phyloP scores from a whole-genome alignment of 2,888 invertebrate genomes.

The Leptopilina syphax region DNA sequence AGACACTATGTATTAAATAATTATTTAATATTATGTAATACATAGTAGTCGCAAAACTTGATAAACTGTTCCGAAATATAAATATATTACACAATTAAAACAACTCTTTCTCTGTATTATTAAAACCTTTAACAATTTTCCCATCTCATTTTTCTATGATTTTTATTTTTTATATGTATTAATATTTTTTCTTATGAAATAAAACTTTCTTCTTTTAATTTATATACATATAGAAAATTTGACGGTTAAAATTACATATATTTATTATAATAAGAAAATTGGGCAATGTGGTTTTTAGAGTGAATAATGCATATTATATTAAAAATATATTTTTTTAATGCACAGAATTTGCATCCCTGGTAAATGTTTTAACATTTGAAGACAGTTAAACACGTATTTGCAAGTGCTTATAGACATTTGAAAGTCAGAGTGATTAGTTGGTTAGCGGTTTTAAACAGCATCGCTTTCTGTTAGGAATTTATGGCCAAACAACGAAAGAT shows the following conservation, averaged over 20 bases:
- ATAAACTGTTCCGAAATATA: slow-evolving; percentile 70
- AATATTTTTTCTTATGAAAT: too few species aligned
- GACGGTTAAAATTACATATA: too few species aligned
- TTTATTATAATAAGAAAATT: too few species aligned
- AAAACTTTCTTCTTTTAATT: too few species aligned
- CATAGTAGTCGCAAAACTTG: slow-evolving; percentile 61
- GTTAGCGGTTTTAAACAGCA: slow-evolving; percentile 53
- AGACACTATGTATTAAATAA: background rate
- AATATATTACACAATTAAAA: slow-evolving; percentile 62
- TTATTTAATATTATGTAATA: background rate
- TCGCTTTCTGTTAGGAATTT: slow-evolving; percentile 56
- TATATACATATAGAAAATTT: too few species aligned
- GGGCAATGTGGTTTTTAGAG: too few species aligned
- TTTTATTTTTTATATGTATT: too few species aligned
- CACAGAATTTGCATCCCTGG: slow-evolving; percentile 27
- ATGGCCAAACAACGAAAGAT: slow-evolving; percentile 58
- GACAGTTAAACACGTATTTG: slow-evolving; percentile 41
- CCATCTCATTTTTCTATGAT: too few species aligned
- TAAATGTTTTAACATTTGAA: slow-evolving; percentile 28
- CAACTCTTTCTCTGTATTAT: background rate
- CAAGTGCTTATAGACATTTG: slow-evolving; percentile 44
- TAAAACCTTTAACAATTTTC: background rate
- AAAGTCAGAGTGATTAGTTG: slow-evolving; percentile 51
- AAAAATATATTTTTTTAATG: background rate
- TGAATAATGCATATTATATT: background rate